Evolutionary conservation across 2,888 invertebrate genomes (phyloP).

Genomic region (Lumbricus terrestris): DNA sequence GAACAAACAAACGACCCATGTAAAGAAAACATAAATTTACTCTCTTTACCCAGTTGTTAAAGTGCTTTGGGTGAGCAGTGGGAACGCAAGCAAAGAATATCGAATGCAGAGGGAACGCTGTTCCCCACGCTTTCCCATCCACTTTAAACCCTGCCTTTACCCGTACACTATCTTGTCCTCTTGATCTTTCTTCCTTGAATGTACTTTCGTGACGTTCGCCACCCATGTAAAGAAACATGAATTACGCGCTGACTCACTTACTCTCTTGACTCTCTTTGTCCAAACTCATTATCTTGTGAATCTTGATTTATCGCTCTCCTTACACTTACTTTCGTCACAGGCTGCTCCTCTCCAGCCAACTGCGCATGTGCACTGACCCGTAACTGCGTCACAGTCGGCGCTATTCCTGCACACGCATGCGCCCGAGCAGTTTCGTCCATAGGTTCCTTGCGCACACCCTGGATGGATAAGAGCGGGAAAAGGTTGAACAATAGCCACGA

Average conservation of each 20-base stretch:
- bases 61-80: too few species aligned
- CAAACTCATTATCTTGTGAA: not conserved
- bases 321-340: slow-evolving; percentile 42
- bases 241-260: not conserved
- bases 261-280: not conserved
- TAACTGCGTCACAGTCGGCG: slow-evolving; percentile 39
- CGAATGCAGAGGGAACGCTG: too few species aligned
- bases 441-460: slow-evolving; percentile 34
- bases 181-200: too few species aligned
- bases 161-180: too few species aligned
- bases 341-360: slow-evolving; percentile 47
- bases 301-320: not conserved
- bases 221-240: not conserved
- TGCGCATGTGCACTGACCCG: slow-evolving; percentile 42
- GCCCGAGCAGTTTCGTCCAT: slow-evolving; percentile 42
- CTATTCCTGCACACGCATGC: slow-evolving; percentile 48
- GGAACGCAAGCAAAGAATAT: too few species aligned
- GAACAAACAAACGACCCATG: not conserved
- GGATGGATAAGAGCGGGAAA: slow-evolving; percentile 26
- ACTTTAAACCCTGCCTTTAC: too few species aligned
- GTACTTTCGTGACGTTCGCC: too few species aligned
- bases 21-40: not conserved
- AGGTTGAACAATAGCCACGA: not conserved
- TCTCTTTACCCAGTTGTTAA: too few species aligned
- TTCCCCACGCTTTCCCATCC: too few species aligned